Evolutionary conservation across 2,797 vertebrate genomes (phyloP), one percentile per base, ranked within the genome.

Genomic region (Pseudotriccus pelzelni): DNA sequence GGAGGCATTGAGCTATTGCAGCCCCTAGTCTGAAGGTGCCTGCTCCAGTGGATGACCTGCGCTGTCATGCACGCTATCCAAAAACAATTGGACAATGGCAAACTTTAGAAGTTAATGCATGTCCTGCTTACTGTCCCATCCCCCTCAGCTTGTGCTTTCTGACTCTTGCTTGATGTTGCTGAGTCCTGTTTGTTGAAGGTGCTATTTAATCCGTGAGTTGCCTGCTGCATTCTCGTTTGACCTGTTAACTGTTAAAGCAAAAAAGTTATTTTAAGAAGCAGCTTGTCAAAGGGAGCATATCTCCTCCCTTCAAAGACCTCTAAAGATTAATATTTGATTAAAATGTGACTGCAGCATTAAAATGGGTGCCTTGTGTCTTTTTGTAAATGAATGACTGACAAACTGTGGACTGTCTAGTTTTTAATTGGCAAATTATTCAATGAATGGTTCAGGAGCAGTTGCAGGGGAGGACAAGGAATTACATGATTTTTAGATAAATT

Each of bases 1-100:
- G 91, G 91, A 95, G 90, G 79, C 93, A 91, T 70, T 96, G 96
- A 97, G 94, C 78, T 96, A 96, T 94, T 96, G 89, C 93, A 94
- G 84, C 80, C 84, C 79, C 91, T 96, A 89, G 91, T 93, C 92
- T 96, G 96, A 96, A 97, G 91, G 90, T 88, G 87, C 84, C 89
- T 87, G 89, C 80, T 94, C 91, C 92, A 91, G 80, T 82, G 77
- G 93, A 87, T 95, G 95, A 94, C 91, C 90, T 82, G 80, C 68
- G 0, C 88, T 96, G 91, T 94, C 87, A 91, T 87, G 59, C 89
- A 89, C 72, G 15, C 85, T 95, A 86, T 63, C 68, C 83, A 85
- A 94, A 91, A 94, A 4, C 66, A 90, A 69, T 67, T 94, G 84
- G 91, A 92, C 92, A 95, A 27, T 95, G 56, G 85, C 96, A 96